Conservation (phyloP, 2,113 vertebrate genomes). For the Corythoichthys haematopterus region DNA sequence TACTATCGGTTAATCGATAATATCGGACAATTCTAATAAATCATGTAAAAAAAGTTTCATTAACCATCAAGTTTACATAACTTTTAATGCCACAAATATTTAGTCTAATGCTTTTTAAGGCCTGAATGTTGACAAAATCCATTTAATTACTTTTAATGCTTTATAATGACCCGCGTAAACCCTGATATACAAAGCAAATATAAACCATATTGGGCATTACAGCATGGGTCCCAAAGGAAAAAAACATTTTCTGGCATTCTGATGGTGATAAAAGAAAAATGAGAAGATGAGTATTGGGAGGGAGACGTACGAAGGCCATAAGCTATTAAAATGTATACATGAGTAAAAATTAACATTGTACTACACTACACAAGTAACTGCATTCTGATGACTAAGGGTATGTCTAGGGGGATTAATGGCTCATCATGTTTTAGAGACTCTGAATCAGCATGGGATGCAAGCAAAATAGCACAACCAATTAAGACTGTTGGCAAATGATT, state of each 20-base stretch:
- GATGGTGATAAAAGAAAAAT: conserved; percentile 18
- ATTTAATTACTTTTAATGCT: too few relatives aligned
- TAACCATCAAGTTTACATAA: too few relatives aligned
- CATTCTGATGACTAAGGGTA: neutral
- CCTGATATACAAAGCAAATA: too few relatives aligned
- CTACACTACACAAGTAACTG: neutral
- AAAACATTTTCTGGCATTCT: conserved; percentile 36
- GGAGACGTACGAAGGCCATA: neutral
- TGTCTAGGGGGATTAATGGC: conserved; percentile 11
- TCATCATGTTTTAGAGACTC: conserved; percentile 36
- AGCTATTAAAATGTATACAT: neutral
- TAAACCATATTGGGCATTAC: conserved; percentile 10
- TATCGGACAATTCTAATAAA: too few relatives aligned
- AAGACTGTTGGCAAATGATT: conserved; percentile 33
- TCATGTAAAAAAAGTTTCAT: too few relatives aligned
- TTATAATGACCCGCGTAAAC: too few relatives aligned
- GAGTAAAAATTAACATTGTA: neutral
- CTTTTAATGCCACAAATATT: too few relatives aligned
- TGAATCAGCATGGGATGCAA: conserved; percentile 32
- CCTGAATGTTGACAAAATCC: too few relatives aligned
- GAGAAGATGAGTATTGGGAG: conserved; percentile 11
- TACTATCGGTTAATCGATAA: too few relatives aligned
- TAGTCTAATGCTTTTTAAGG: too few relatives aligned
- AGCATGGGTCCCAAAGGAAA: conserved; percentile 16
- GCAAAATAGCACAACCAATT: conserved; percentile 46